phyloP scores from a whole-genome alignment of 2,113 vertebrate genomes.

The Hoplias malabaricus region DNA sequence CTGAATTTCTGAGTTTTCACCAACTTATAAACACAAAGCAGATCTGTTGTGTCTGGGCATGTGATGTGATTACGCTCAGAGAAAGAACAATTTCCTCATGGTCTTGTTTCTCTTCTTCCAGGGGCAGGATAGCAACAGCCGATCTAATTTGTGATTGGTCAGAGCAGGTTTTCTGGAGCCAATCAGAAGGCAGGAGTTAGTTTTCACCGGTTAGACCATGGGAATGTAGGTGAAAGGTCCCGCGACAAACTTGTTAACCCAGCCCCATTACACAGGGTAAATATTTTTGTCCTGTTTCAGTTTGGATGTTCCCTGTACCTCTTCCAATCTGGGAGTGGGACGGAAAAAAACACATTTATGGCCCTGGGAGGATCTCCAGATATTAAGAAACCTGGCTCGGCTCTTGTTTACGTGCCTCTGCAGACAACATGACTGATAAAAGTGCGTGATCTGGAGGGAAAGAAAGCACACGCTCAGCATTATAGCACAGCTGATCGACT shows the following conservation, averaged over 20 bases:
- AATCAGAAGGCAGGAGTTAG: conserved; percentile 43
- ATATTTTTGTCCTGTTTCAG: conserved; percentile 48
- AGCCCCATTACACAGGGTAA: conserved; percentile 37
- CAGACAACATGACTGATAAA: not conserved
- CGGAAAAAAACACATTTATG: not conserved
- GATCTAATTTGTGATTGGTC: conserved; percentile 59
- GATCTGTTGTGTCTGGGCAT: not conserved
- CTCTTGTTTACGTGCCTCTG: not conserved
- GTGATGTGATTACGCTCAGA: not conserved
- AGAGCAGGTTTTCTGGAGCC: conserved; percentile 45
- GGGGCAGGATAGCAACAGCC: conserved; percentile 29
- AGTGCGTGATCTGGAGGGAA: not conserved
- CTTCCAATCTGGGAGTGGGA: not conserved
- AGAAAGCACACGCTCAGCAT: not conserved
- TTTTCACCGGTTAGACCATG: conserved; percentile 46
- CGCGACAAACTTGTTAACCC: conserved; percentile 52
- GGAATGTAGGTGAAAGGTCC: conserved; percentile 73
- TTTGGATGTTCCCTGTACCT: conserved; percentile 19
- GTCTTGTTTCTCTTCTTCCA: conserved; percentile 26
- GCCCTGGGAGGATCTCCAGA: not conserved
- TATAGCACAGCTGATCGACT: not conserved
- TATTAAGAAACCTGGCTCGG: conserved; percentile 31
- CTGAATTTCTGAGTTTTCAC: too few relatives aligned
- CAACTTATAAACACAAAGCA: not conserved
- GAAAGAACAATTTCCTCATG: not conserved